Percentiles rank a stretch among this genome's conserved stretches.
Conservation (phyloP, 2,888 invertebrate genomes). For the Mythimna vitellina region DNA sequence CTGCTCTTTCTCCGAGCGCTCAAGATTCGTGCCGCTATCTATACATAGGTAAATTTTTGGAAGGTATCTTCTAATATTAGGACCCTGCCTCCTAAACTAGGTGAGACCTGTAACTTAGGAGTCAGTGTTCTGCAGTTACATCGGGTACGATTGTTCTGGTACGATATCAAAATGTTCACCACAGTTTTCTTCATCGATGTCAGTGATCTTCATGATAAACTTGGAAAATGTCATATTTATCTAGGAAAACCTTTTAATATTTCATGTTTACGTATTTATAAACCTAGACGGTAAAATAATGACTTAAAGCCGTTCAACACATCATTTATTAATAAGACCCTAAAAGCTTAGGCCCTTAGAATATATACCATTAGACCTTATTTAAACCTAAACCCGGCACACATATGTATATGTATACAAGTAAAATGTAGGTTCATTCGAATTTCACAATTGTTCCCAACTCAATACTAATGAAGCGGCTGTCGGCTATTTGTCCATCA, state of each 20-base stretch:
- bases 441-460: slow-evolving; percentile 28
- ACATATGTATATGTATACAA: neutral
- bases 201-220: neutral
- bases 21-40: no score
- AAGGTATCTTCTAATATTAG: no score
- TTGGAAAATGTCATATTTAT: neutral
- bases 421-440: slow-evolving; percentile 28
- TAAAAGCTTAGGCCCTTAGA: neutral
- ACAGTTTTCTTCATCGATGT: neutral
- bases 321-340: slow-evolving; percentile 7
- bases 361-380: neutral
- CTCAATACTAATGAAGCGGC: slow-evolving; percentile 40
- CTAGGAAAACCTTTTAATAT: neutral
- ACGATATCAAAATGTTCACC: neutral
- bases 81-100: no score
- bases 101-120: no score
- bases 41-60: no score
- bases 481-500: slow-evolving; percentile 24
- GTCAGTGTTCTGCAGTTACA: no score
- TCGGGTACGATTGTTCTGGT: no score
- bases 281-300: slow-evolving; percentile 3
- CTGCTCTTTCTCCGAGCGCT: no score
- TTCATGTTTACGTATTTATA: neutral
- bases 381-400: slow-evolving; percentile 1
- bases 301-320: neutral